Conservation (phyloP, 2,113 vertebrate species). For the Lophotis ruficrista region DNA sequence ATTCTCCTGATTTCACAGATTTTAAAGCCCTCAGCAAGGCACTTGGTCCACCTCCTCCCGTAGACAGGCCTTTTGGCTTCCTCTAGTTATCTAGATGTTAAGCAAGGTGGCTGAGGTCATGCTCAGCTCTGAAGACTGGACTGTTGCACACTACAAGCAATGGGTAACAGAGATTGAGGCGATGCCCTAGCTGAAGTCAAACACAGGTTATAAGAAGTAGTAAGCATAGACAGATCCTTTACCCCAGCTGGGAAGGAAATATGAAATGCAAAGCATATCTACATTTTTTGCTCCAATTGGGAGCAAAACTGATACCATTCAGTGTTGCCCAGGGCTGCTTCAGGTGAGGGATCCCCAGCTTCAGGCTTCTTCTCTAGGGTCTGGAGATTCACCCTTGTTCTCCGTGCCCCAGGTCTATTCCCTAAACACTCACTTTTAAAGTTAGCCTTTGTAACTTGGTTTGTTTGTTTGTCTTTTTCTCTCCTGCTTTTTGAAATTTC, state of each 20-base stretch:
- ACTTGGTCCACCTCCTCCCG: not conserved
- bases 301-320: not conserved
- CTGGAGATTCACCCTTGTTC: not conserved
- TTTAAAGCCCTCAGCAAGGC: not conserved
- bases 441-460: not conserved
- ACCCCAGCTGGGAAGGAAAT: not conserved
- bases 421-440: fast-evolving
- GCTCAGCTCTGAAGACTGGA: not conserved
- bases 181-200: not conserved
- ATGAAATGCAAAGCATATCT: not conserved
- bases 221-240: not conserved
- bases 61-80: not conserved
- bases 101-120: not conserved
- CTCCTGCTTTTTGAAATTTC: conserved; percentile 20
- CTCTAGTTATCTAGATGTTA: fast-evolving
- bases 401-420: not conserved
- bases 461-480: not conserved
- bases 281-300: not conserved
- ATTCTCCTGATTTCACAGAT: not conserved
- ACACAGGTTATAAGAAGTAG: not conserved
- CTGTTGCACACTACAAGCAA: not conserved
- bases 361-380: not conserved
- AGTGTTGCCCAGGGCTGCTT: not conserved
- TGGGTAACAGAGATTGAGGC: not conserved
- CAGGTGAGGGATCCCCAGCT: not conserved